A percentile compares a stretch with the other conserved stretches of the same genome.
These are phyloP conservation scores for Lomographa bimaculata DNA, from an alignment of 2,888 invertebrate genomes.

Conservation along the genomic window DNA sequence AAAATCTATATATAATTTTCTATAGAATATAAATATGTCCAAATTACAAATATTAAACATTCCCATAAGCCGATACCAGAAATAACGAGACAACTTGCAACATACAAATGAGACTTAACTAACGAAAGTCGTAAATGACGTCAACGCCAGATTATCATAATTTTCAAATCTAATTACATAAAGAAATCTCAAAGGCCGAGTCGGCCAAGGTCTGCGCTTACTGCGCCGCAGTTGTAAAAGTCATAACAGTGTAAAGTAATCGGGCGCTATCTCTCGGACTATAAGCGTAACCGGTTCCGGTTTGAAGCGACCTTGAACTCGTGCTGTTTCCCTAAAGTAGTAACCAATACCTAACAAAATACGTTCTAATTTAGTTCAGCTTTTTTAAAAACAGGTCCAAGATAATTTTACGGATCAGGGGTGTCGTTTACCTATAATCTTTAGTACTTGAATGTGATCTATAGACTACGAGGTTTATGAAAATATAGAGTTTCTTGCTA, in stretches of 20 bases:
- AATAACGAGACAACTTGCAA: conserved; percentile 2
- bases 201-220: conserved; percentile 18
- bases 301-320: conserved; percentile 43
- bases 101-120: conserved; percentile 7
- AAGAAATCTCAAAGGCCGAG: conserved; percentile 20
- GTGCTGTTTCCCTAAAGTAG: conserved; percentile 34
- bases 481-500: no score
- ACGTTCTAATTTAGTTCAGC: conserved; percentile 4
- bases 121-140: conserved; percentile 14
- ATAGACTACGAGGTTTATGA: no score
- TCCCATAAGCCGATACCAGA: no score
- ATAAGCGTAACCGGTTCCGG: conserved; percentile 38
- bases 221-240: conserved; percentile 4
- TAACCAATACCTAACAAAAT: conserved; percentile 8
- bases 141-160: conserved; percentile 16
- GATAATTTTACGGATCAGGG: no score
- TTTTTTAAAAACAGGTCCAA: conserved; percentile 2
- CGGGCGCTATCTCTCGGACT: conserved; percentile 25
- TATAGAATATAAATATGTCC: no score
- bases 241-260: neutral
- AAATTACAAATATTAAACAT: no score
- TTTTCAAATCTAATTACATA: conserved; percentile 19
- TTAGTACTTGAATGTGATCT: no score
- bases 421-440: no score
- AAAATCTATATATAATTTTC: no score